Conservation (phyloP, 2,797 vertebrate genomes). For the Arremon brunneinucha region DNA sequence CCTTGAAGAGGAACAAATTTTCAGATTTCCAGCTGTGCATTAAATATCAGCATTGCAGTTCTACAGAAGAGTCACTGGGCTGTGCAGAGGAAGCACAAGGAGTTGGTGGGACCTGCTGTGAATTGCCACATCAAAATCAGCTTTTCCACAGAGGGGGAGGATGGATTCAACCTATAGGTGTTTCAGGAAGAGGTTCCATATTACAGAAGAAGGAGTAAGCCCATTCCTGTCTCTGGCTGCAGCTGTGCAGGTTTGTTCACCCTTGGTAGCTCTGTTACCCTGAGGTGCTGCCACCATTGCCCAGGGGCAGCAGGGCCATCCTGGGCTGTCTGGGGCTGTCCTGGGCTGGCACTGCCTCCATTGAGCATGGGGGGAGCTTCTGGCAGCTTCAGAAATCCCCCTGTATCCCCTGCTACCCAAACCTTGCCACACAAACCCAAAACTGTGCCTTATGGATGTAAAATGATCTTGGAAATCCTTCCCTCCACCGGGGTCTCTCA, state of each 20-base stretch:
- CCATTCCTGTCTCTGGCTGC: background rate
- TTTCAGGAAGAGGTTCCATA: background rate
- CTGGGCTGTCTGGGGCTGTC: background rate
- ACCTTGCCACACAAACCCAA: background rate
- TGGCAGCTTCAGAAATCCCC: background rate
- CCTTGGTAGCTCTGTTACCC: background rate
- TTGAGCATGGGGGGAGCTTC: accelerated
- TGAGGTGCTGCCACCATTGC: background rate
- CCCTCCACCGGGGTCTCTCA: background rate
- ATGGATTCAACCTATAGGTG: background rate
- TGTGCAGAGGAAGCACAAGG: background rate
- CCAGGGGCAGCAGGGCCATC: background rate
- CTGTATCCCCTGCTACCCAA: background rate
- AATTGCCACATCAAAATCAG: background rate
- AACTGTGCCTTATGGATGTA: background rate
- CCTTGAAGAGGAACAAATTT: background rate
- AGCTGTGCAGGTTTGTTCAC: background rate
- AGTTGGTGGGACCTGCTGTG: background rate
- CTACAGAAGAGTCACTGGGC: accelerated
- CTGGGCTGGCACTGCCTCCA: background rate
- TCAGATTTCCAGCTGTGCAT: accelerated
- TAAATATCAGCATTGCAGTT: background rate
- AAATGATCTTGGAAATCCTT: background rate
- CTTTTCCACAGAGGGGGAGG: background rate
- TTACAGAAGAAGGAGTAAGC: background rate